Evolutionary conservation across 2,888 invertebrate species (phyloP), one percentile per base, ranked within the genome.

Genomic region (Zelleria hepariella): DNA sequence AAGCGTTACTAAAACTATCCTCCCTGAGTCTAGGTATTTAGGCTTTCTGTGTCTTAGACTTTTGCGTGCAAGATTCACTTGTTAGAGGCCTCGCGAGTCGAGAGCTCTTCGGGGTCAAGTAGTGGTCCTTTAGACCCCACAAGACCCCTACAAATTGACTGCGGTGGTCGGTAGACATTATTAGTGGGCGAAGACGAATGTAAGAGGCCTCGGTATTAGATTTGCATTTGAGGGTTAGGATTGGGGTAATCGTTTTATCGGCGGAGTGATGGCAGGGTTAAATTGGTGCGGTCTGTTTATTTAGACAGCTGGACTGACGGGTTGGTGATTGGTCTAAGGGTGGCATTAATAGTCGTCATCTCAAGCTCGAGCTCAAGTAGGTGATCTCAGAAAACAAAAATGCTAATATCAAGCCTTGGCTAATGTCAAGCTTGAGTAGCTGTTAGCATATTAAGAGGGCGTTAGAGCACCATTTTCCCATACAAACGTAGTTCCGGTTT

Each of bases 141-240:
- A 15, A 42, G 32, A 42, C 32, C 51, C 51, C 51, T 20, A 54
- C 54, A 54, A 54, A 54, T 54, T 26, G 54, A 54, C 25, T 54
- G 54, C 26, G 54, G 54, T 54, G 24, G 49, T 21, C 25, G 26
- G 54, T 10, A 24, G 25, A 26, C 54, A 26, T 54, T 26, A 54
- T 54, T 54, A 54, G 54, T 54, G 26, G 26, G 54, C 21, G 51
- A 21, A 8, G 51, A 21, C 20, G 51, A 51, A 42, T 42, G 32
- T 42, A 42, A 42, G 32, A 42, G 32, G 32, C 15, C 15, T 15
- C 32, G 15, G 15, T 42, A 42, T 42, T 42, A 42, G 32, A 42
- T 42, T 42, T 42, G 32, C 32, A 42, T 42, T 42, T 42, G 32
- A 10, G 32, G 32, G 10, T 15, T 42, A 15, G 32, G 15, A 42